Base-by-base conservation (phyloP, 2,113 vertebrate species). In the Junco hyemalis region DNA sequence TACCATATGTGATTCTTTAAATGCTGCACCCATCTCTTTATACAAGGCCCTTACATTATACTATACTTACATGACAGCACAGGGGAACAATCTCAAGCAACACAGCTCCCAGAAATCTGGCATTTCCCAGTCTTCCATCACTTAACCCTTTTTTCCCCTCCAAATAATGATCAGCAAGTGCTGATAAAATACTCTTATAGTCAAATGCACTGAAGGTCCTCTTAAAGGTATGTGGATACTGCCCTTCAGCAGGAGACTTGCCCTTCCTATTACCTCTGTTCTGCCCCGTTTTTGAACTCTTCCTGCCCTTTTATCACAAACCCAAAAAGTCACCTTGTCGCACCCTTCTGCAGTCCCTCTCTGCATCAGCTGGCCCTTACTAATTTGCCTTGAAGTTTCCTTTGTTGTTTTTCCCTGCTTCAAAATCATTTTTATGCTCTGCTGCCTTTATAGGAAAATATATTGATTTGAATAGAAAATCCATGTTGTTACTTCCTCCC, bases 401-500 rank as follows among this genome's bases (percentile, higher is more conserved):
- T 72, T 68, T 88, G 70, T 38, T 82, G 78, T 69, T 69, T 82
- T 45, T 65, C 50, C 19, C 26, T 73, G 33, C 24, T 78, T 94
- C 68, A 73, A 88, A 94, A 91, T 31, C 4, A 38, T 77, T 92
- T 88, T 68, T 73, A 69, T 94, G 74, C 59, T 81, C 47, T 83
- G n/a, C 63, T 93, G 66, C 66, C 59, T 95, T 65, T 65, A 57
- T 35, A 54, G 51, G 35, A 88, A 93, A 93, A 86, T 9, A 5
- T 50, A 83, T 90, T 77, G 63, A 86, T 90, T 86, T 1, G 1
- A 80, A 80, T 65, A 54, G 92, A 83, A 96, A 90, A 93, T 88
- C 60, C 33, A 86, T 92, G 51, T 50, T 71, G 60, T n/a, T 64
- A 36, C 69, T 83, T 93, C 28, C 48, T 86, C 53, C 25, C 26